A percentile compares a stretch with the other conserved stretches of the same genome.
Conservation (phyloP, 92 coral and sea anemone genomes). For the Desmophyllum pertusum region DNA sequence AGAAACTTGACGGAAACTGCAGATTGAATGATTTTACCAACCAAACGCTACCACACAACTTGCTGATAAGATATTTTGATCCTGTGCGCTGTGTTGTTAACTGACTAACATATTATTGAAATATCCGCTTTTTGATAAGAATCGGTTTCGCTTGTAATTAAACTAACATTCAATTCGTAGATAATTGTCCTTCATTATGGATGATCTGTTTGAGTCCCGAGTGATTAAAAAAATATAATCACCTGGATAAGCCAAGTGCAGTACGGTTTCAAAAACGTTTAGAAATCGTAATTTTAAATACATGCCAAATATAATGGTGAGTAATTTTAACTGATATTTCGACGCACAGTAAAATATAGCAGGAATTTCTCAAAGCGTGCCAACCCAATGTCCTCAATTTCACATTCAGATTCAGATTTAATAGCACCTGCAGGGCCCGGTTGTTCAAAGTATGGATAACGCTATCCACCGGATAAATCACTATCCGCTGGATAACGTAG, state of each 20-base stretch:
- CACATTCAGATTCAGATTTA: too few relatives aligned
- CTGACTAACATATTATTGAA: background rate
- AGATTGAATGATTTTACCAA: background rate
- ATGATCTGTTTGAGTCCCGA: background rate
- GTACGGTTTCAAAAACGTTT: too few relatives aligned
- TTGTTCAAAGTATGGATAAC: too few relatives aligned
- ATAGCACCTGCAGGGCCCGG: too few relatives aligned
- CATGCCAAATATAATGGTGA: background rate
- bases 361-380: background rate
- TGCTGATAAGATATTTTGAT: background rate
- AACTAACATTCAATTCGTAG: background rate
- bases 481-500: too few relatives aligned
- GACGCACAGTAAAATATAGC: background rate
- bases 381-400: too few relatives aligned
- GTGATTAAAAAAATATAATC: too few relatives aligned
- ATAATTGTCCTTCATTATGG: background rate
- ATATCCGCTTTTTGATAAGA: background rate
- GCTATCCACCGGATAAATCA: too few relatives aligned
- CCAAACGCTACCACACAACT: background rate
- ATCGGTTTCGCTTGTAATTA: background rate
- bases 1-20: background rate
- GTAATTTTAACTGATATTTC: background rate
- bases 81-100: background rate
- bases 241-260: background rate
- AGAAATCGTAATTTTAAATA: too few relatives aligned